Evolutionary conservation across 2,888 invertebrate genomes (phyloP), one percentile per base, ranked within the genome.

Genomic region (Tethea ocularis): DNA sequence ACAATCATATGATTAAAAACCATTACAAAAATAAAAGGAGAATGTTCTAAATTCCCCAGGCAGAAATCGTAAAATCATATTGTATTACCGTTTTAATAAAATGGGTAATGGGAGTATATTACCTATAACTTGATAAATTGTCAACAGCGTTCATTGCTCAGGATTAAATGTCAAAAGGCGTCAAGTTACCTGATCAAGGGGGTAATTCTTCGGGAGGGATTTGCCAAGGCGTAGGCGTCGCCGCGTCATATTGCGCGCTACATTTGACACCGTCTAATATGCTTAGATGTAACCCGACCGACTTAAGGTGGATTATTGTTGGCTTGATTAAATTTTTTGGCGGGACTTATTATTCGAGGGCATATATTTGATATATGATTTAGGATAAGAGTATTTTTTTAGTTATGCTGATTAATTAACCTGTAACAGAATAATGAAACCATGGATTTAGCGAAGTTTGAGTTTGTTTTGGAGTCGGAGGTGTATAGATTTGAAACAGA

Each of bases 231-330:
- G 56, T 64, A 60, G n/a, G n/a, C n/a, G n/a, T n/a, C n/a, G n/a
- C n/a, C n/a, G 69, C 52, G 41, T 82, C 80, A 57, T 24, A 67
- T 82, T 77, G 60, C 75, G 55, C 74, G 62, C 72, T 67, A 63
- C 80, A 70, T 67, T 64, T 74, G 78, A 67, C 62, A 78, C 58
- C 62, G 62, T 63, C 67, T 71, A 74, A 72, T 72, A 71, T 69
- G 69, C 68, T 74, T 66, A 41, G 67, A 61, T 58, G 78, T 70
- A 78, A 79, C 70, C 62, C 64, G 81, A 79, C 57, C 66, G 33
- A 33, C 33, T 72, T 65, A 33, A 13, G 69, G 57, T 33, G 60
- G 72, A 66, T 77, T 72, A 73, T 33, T 33, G 61, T 57, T 41
- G n/a, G 38, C 38, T 38, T 38, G 15, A 38, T n/a, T 38, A 38